Percentiles rank a stretch among this genome's conserved stretches.
These are phyloP conservation scores for Malurus cyaneus DNA, from an alignment of 2,113 vertebrate species.

Conservation along the genomic window DNA sequence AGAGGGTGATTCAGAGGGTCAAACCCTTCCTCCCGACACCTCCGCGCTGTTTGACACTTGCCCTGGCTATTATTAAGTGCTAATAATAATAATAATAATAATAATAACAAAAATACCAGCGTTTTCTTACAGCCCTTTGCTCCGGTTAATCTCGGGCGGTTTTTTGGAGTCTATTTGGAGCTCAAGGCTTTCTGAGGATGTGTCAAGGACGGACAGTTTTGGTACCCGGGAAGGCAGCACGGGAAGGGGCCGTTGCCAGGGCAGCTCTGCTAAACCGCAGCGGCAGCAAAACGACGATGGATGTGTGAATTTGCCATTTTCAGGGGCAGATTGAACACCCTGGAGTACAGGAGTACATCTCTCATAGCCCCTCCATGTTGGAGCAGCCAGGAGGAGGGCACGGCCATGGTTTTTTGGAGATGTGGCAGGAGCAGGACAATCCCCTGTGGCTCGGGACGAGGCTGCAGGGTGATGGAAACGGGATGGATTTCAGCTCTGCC, in stretches of 20 bases:
- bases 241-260: neutral
- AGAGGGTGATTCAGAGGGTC: neutral
- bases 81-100: neutral
- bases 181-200: conserved; percentile 28
- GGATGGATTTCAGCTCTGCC: neutral
- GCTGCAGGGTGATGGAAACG: no score
- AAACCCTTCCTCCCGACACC: conserved; percentile 8
- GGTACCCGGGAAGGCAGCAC: neutral
- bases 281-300: neutral
- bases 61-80: neutral
- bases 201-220: conserved; percentile 27
- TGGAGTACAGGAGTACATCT: no score
- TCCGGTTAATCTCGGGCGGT: neutral
- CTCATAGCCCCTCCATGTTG: no score
- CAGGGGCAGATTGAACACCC: no score
- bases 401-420: no score
- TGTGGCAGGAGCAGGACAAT: no score
- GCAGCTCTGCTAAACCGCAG: neutral
- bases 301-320: neutral
- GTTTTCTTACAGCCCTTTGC: neutral
- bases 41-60: neutral
- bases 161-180: conserved; percentile 47
- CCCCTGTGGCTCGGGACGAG: no score
- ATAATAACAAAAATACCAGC: neutral
- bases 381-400: no score